Base-by-base conservation (phyloP, 2,888 invertebrate genomes). In the Agrilus biguttatus region DNA sequence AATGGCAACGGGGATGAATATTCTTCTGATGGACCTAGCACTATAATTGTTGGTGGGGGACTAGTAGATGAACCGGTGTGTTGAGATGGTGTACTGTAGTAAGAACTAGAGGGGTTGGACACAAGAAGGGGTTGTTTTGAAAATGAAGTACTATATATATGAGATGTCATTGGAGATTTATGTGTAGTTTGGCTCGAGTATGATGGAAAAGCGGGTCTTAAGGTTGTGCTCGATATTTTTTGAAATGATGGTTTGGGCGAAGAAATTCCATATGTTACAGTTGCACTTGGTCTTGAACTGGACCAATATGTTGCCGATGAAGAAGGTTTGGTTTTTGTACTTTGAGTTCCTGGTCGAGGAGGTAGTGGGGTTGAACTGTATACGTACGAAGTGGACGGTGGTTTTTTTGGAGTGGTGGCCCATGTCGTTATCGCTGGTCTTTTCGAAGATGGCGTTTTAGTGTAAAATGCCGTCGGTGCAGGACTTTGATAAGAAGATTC, bases 11-110 rank as follows among this genome's bases (percentile, higher is more conserved):
- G 38, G 50, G 56, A 45, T 51, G 44, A 14, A 47, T 21, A 2
- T 49, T 42, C 1, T 58, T 59, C 34, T 57, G 58, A 4, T 10
- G 75, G 71, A 1, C 73, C 71, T 2, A 77, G 57, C 7, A 77
- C 75, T n/a, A 77, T 76, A 4, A 77, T 68, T 0, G 76, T 77
- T 0, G 77, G 76, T 8, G 74, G 71, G 46, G 68, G 71, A 45
- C 54, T 67, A 37, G 67, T 68, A 47, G 51, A 58, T 33, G 40
- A 36, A 33, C 41, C 37, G 43, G 40, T 32, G 47, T 40, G 49
- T 53, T 39, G 43, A 45, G 10, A 42, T 35, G 23, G 36, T 35
- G 19, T 41, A 23, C 4, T 37, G 17, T 36, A 40, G 12, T 14
- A 21, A 19, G 36, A 32, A 6, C 23, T 14, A 5, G 45, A 36